Evolutionary conservation across 2,797 vertebrate genomes (phyloP), one percentile per base, ranked within the genome.

Genomic region (Betta splendens): DNA sequence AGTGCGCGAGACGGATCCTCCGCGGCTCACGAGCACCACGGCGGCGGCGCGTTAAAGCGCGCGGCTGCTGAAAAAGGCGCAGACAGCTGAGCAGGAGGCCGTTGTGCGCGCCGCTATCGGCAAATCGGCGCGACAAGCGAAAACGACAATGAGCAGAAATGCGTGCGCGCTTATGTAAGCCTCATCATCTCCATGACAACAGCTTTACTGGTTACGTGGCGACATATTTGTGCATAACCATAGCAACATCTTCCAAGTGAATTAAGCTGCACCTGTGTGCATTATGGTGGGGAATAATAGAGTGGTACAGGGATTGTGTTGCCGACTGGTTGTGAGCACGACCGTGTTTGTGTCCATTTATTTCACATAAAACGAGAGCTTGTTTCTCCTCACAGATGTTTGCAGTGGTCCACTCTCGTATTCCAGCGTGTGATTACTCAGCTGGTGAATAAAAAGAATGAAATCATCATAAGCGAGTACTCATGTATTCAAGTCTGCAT

Each of bases 181-280:
- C 85, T 75, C 26, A 84, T 88, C 89, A 89, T 98, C 94, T 92
- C 96, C 95, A 96, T 96, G 94, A 92, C 93, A 94, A 98, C 95
- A 87, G 92, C 93, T 94, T 94, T 94, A 94, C 91, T 94, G 94
- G 93, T 92, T 92, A 95, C 94, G 88, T 88, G 91, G 93, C 86
- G 92, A 92, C 87, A 88, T 90, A 92, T 96, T 94, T 93, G 91
- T 88, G 89, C 92, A 93, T 75, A 93, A 92, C 91, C 92, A 91
- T 86, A 81, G 89, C 87, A 92, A 92, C 88, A 83, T 92, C 89
- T 88, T 90, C 79, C 87, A 91, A 87, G 89, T 91, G 91, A 92
- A 91, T 92, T 89, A 91, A 87, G 85, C 88, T 90, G 91, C 92
- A 93, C 92, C 92, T 93, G 92, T 91, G 90, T 72, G 82, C 87